Conservation (phyloP, 2,797 vertebrate species). For the Esox masquinongy region DNA sequence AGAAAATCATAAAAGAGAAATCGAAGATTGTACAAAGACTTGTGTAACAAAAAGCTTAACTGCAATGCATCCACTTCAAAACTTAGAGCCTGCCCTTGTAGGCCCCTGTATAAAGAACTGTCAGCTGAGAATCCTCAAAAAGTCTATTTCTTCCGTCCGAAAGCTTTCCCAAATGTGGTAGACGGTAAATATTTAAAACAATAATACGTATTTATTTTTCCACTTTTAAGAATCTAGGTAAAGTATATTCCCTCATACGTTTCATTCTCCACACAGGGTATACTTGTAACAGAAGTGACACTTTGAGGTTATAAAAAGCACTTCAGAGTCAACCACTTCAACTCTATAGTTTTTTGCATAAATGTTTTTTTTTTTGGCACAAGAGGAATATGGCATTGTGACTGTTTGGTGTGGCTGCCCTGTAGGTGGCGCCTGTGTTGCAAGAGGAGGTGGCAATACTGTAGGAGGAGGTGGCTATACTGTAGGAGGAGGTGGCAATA, state of each 20-base stretch:
- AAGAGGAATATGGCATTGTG: background rate
- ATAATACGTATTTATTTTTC: slow-evolving; percentile 26
- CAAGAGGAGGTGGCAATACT: too few relatives aligned
- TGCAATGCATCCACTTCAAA: slow-evolving; percentile 47
- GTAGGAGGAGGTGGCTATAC: too few relatives aligned
- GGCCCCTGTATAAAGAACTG: slow-evolving; percentile 47
- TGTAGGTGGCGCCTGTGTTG: too few relatives aligned
- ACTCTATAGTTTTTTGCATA: background rate
- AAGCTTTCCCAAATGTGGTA: slow-evolving; percentile 32
- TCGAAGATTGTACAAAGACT: slow-evolving; percentile 72
- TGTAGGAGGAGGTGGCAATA: background rate
- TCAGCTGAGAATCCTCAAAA: slow-evolving; percentile 32
- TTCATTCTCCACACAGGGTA: background rate
- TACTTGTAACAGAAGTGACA: background rate
- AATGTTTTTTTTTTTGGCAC: background rate
- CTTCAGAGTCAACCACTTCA: background rate
- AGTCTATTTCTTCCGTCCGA: slow-evolving; percentile 27
- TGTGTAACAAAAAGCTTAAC: slow-evolving; percentile 56
- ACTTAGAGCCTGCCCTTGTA: slow-evolving; percentile 33
- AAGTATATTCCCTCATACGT: slow-evolving; percentile 42
- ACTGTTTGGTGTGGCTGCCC: background rate
- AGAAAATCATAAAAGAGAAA: slow-evolving; percentile 75
- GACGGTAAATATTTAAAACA: slow-evolving; percentile 17
- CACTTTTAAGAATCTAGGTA: slow-evolving; percentile 37
- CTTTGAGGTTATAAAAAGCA: background rate